These are phyloP conservation scores for Sebastes schlegelii DNA, from an alignment of 2,113 vertebrate species.

Conservation along the genomic window DNA sequence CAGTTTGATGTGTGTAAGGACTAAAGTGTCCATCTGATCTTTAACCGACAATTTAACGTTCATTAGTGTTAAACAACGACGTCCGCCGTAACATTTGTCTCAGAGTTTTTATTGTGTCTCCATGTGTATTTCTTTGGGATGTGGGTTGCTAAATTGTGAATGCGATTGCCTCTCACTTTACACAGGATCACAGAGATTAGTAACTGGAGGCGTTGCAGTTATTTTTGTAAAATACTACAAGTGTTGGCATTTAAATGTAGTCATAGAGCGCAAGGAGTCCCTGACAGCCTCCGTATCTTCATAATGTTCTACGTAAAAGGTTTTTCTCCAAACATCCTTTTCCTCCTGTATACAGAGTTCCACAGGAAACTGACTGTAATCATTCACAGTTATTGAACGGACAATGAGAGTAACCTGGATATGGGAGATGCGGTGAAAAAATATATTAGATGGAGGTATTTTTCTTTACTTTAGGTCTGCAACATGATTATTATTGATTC, in stretches of 20 bases:
- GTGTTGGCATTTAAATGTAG: slow-evolving; percentile 29
- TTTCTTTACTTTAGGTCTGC: slow-evolving; percentile 19
- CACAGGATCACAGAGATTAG: slow-evolving; percentile 58
- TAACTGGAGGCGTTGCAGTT: slow-evolving; percentile 55
- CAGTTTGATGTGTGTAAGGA: background rate
- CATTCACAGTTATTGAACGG: background rate
- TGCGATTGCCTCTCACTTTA: slow-evolving; percentile 63
- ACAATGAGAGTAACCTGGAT: background rate
- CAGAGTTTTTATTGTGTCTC: slow-evolving; percentile 10
- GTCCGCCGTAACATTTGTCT: slow-evolving; percentile 19
- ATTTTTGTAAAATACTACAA: slow-evolving; percentile 68
- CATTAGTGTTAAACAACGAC: background rate
- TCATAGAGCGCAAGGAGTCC: slow-evolving; percentile 16
- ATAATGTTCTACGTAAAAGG: slow-evolving; percentile 1
- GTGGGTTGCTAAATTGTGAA: slow-evolving; percentile 53
- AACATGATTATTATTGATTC: slow-evolving; percentile 31
- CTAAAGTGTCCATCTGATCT: slow-evolving; percentile 1
- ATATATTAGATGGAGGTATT: background rate
- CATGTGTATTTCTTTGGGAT: slow-evolving; percentile 35
- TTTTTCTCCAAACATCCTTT: slow-evolving; percentile 3
- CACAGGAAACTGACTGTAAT: background rate
- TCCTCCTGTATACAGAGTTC: background rate
- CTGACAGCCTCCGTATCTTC: slow-evolving; percentile 29
- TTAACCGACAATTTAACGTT: background rate
- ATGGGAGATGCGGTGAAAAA: slow-evolving; percentile 4